phyloP scores from a whole-genome alignment of 2,888 invertebrate genomes.

The Acanthopleura granulata region DNA sequence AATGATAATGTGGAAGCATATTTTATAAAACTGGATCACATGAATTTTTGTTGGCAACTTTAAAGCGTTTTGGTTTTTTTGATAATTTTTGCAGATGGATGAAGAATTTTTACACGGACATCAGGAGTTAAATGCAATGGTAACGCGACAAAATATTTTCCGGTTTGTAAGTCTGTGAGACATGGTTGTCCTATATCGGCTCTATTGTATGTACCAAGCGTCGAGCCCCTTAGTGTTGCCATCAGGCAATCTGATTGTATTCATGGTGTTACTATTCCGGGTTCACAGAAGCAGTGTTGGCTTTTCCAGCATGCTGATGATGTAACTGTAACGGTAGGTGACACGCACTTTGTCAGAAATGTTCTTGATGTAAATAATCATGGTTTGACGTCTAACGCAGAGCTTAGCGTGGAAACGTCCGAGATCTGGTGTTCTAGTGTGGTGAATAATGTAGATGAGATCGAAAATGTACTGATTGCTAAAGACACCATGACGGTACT shows the following conservation, averaged over 20 bases:
- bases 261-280: too few species aligned
- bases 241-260: background rate
- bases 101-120: background rate
- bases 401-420: background rate
- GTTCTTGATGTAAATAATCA: background rate
- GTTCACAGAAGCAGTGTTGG: background rate
- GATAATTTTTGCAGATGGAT: conserved; percentile 1
- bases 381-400: background rate
- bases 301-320: conserved; percentile 8
- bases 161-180: conserved; percentile 2
- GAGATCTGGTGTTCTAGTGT: background rate
- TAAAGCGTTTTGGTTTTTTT: conserved; percentile 9
- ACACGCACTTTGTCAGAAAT: background rate
- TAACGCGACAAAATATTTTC: background rate
- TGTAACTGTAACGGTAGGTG: background rate
- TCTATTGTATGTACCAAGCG: background rate
- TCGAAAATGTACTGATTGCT: too few species aligned
- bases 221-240: background rate
- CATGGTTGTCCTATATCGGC: too few species aligned
- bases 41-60: background rate
- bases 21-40: too few species aligned
- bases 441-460: too few species aligned
- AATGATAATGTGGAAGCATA: too few species aligned
- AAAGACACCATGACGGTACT: too few species aligned
- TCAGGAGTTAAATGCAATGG: conserved; percentile 7